Evolutionary conservation across 2,113 vertebrate species (phyloP).

Genomic region (Abramis brama): DNA sequence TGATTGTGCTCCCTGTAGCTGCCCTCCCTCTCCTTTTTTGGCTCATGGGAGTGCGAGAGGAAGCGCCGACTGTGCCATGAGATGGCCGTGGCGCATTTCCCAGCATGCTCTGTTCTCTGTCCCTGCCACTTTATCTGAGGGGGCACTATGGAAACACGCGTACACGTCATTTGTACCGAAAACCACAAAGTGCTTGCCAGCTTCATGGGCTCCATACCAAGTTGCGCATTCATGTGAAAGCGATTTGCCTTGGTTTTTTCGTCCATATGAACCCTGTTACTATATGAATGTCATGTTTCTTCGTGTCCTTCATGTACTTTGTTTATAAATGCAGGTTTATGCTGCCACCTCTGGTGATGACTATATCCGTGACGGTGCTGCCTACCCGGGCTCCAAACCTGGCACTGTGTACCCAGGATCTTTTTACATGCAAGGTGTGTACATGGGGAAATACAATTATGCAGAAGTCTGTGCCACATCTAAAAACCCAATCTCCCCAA

Average conservation of each 20-base stretch:
- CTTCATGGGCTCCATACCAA: conserved; percentile 26
- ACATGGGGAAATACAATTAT: conserved; percentile 2
- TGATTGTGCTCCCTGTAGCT: conserved; percentile 49
- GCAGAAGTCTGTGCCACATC: neutral
- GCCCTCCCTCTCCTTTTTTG: conserved; percentile 67
- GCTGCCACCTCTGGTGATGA: conserved; percentile 93
- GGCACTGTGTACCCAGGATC: conserved; percentile 87
- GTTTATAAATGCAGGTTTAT: conserved; percentile 83
- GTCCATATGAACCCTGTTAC: conserved; percentile 19
- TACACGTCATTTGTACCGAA: conserved; percentile 52
- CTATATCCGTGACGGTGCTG: conserved; percentile 85
- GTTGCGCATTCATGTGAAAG: conserved; percentile 19
- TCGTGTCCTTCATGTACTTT: conserved; percentile 34
- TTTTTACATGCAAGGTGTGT: conserved; percentile 93
- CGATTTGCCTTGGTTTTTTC: neutral
- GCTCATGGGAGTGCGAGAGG: conserved; percentile 75
- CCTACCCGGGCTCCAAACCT: conserved; percentile 86
- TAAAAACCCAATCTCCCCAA: neutral
- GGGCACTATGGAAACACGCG: conserved; percentile 59
- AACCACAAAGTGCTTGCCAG: conserved; percentile 27
- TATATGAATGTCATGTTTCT: conserved; percentile 17
- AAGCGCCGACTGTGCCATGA: conserved; percentile 77
- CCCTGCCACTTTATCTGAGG: conserved; percentile 62
- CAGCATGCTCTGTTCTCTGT: conserved; percentile 77
- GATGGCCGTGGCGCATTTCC: conserved; percentile 74